Conservation (phyloP, 2,888 invertebrate genomes). For the Mimas tiliae region DNA sequence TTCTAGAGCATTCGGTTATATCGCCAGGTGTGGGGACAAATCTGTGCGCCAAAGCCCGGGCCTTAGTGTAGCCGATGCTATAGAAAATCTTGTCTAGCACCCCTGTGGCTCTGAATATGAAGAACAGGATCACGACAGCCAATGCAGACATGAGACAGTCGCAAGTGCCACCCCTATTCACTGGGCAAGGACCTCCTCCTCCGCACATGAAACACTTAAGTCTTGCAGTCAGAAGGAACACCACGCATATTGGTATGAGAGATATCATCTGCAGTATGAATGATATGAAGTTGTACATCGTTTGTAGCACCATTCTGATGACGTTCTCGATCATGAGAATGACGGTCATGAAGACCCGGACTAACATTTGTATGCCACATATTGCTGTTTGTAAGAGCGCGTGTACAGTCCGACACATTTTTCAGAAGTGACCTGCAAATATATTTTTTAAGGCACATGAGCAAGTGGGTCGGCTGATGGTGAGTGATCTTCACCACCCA, state of each 20-base stretch:
- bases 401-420: constrained; percentile 72
- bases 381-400: constrained; percentile 58
- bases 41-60: constrained; percentile 37
- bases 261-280: constrained; percentile 70
- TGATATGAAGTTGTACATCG: constrained; percentile 71
- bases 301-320: constrained; percentile 68
- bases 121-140: constrained; percentile 61
- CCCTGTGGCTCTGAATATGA: constrained; percentile 68
- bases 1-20: constrained; percentile 63
- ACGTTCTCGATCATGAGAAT: constrained; percentile 74
- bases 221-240: constrained; percentile 64
- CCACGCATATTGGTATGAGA: constrained; percentile 68
- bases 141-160: constrained; percentile 68
- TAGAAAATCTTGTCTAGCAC: constrained; percentile 68
- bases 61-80: constrained; percentile 65
- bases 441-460: neutral
- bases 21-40: constrained; percentile 64
- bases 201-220: constrained; percentile 72
- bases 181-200: constrained; percentile 66
- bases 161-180: constrained; percentile 63
- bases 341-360: constrained; percentile 71
- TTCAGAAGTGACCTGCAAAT: constrained; percentile 32
- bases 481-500: too few species aligned
- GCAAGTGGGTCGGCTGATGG: too few species aligned
- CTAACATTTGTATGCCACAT: constrained; percentile 72